Evolutionary conservation across 1,140 invertebrate species (phyloP).

Genomic region (Sycophila sp.): DNA sequence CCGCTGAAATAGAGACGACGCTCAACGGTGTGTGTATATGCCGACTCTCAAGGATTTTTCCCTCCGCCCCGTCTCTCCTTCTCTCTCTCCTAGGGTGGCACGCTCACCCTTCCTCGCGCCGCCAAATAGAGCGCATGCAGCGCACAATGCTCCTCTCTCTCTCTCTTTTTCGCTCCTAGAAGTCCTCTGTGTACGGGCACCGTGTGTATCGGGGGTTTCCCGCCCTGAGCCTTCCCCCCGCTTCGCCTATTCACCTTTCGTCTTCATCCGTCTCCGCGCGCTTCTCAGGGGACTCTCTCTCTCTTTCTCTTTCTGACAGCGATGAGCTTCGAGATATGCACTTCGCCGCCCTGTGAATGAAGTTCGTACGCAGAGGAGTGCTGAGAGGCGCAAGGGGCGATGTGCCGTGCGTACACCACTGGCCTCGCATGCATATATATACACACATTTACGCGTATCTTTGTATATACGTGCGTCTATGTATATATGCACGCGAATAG

Average conservation of each 20-base stretch:
- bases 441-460: not conserved
- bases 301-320: not conserved
- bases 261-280: not conserved
- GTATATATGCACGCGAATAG: not conserved
- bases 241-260: too few relatives aligned
- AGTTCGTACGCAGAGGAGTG: not conserved
- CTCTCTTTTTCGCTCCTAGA: not conserved
- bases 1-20: constrained; percentile 53
- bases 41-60: constrained; percentile 48
- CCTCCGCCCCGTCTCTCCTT: constrained; percentile 42
- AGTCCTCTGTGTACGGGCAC: constrained; percentile 8
- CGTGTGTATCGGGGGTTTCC: constrained; percentile 3
- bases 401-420: too few relatives aligned
- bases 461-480: not conserved
- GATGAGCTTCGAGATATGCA: constrained; percentile 24
- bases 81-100: constrained; percentile 42
- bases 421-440: too few relatives aligned
- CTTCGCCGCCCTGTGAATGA: not conserved
- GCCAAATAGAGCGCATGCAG: constrained; percentile 39
- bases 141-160: constrained; percentile 25
- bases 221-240: not conserved
- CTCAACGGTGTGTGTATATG: not conserved
- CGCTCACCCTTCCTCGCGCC: constrained; percentile 11
- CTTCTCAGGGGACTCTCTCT: too few relatives aligned
- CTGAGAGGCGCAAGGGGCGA: too few relatives aligned